These are phyloP conservation scores for Eurypyga helias DNA, from an alignment of 2,113 vertebrate species.

Conservation along the genomic window DNA sequence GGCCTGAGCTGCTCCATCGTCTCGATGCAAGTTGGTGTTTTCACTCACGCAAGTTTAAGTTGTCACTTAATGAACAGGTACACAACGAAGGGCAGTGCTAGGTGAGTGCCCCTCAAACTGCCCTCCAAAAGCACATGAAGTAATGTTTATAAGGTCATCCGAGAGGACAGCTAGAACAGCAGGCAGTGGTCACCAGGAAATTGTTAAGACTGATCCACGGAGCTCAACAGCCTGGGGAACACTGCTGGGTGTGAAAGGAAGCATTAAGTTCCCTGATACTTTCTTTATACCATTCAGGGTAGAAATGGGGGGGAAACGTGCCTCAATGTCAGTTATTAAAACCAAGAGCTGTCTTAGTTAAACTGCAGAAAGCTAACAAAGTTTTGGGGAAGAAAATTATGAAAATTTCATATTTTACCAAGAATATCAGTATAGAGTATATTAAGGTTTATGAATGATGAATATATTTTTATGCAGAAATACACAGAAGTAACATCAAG, in stretches of 20 bases:
- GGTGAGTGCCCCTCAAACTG: neutral
- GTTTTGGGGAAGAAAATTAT: neutral
- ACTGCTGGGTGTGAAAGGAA: neutral
- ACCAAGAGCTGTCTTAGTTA: neutral
- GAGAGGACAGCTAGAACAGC: neutral
- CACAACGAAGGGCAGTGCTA: neutral
- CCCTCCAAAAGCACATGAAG: neutral
- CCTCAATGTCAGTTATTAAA: neutral
- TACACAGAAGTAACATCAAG: slow-evolving; percentile 9
- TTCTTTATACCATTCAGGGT: neutral
- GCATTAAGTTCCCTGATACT: neutral
- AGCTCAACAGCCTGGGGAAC: neutral
- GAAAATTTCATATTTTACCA: neutral
- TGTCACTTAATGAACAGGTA: neutral
- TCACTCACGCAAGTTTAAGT: neutral
- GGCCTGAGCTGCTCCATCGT: neutral
- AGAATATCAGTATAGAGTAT: slow-evolving; percentile 6
- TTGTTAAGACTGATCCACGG: neutral
- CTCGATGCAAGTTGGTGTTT: neutral
- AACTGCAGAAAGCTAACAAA: neutral
- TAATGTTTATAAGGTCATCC: neutral
- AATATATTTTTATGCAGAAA: slow-evolving; percentile 31
- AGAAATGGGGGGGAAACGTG: neutral
- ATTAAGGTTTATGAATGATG: neutral
- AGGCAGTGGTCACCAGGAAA: neutral